Base-by-base conservation (phyloP, 2,888 invertebrate genomes). In the Achlya flavicornis region DNA sequence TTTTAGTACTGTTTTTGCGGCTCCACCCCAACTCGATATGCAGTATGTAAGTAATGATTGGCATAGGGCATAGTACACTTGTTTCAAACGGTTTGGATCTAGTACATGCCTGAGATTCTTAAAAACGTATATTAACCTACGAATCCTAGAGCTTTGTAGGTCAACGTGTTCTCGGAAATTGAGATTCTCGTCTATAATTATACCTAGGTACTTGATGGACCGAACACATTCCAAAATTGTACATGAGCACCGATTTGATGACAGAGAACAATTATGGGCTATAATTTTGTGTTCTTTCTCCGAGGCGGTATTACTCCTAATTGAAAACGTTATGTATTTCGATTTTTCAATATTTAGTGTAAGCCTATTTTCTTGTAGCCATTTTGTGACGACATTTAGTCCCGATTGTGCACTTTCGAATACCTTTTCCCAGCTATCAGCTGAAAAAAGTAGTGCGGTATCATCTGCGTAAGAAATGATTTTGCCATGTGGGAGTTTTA, bases 401-500 rank as follows among this genome's bases (percentile, higher is more conserved):
- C 26, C 26, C 2, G 26, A 26, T 26, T 26, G 26, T 26, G 26
- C 26, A 26, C 26, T 26, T 48, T n/a, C 2, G 12, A n/a, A 41
- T 0, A 60, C 64, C 10, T 62, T 61, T 4, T 63, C 41, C 64
- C 61, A 65, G 26, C 61, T 62, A 11, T 59, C 35, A 1, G 63
- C 66, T 0, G 62, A 38, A 26, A 72, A 66, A 4, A 68, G 16
- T 8, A 69, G 43, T 26, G 64, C 68, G 1, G 64, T 67, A 48
- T 70, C 68, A 14, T 71, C 66, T 0, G 68, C 69, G 14, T 63
- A 68, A 0, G 64, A 62, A 1, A 67, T 41, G 12, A 63, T 62
- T n/a, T 61, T 60, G 2, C 57, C 61, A 3, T 65, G 14, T 0
- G 7, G 12, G 14, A 61, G 41, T 1, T 43, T 53, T 6, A 61